Base-by-base conservation (phyloP, 2,113 vertebrate genomes). In the Alethe castanea region DNA sequence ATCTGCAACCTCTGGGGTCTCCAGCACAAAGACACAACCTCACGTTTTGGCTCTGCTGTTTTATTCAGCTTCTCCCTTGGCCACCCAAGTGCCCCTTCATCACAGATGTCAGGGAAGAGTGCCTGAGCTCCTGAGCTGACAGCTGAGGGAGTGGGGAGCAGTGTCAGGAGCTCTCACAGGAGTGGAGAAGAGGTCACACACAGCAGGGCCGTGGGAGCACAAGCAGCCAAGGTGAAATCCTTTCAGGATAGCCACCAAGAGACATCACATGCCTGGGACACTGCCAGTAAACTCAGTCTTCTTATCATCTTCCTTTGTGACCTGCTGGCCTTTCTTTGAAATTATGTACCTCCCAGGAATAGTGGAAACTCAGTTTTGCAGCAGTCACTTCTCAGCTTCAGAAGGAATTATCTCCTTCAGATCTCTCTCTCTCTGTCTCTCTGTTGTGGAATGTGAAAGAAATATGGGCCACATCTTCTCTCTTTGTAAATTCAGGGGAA, bases 401-500 rank as follows among this genome's bases (percentile, higher is more conserved):
- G 76, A 64, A 88, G 45, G 65, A 90, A 53, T 92, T 90, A 23
- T 22, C 24, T 83, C 16, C 60, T 66, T 88, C 91, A 88, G 42
- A 86, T 92, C 88, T 86, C 47, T 59, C 29, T 74, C 33, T 64
- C 54, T 65, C 53, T 42, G 40, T 22, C 31, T 57, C 25, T 62
- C 15, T 64, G 2, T 48, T 87, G 57, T 82, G 73, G 79, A 87
- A 95, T 20, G 47, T 4, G 5, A 78, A 90, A 83, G 60, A 83
- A 94, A 88, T 54, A 36, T 4, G 67, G 82, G 9, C 38, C 54
- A 54, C 3, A 6, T 81, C 87, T 77, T 85, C 81, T 91, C 85
- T 36, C 74, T 74, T 83, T 8, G 6, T 93, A 92, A 94, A 93
- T 86, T 40, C 44, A 65, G 45, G 88, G 91, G 56, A 88, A 90